Evolutionary conservation across 2,888 invertebrate genomes (phyloP).

Genomic region (Brachypalpus laphriformis): DNA sequence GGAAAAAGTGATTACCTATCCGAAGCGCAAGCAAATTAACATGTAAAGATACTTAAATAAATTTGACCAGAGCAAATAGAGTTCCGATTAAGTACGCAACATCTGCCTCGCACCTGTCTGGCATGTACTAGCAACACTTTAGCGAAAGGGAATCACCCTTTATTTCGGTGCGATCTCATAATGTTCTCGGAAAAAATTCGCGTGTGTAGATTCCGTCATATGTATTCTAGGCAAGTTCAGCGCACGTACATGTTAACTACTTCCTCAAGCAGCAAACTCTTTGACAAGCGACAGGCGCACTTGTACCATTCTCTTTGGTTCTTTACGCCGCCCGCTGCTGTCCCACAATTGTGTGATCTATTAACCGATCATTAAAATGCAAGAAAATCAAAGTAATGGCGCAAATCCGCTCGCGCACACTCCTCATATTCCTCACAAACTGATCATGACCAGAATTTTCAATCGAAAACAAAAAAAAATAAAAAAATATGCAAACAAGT

Average conservation of each 20-base stretch:
- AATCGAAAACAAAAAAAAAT: too few relatives aligned
- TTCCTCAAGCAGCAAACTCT: slow-evolving; percentile 48
- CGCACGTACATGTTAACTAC: slow-evolving; percentile 52
- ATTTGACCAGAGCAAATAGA: slow-evolving; percentile 10
- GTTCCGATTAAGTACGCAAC: neutral
- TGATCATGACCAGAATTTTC: slow-evolving; percentile 50
- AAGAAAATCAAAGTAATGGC: slow-evolving; percentile 55
- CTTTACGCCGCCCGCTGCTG: neutral
- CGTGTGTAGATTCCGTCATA: neutral
- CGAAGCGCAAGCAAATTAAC: slow-evolving; percentile 9
- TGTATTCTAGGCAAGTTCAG: slow-evolving; percentile 48
- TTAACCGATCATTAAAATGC: slow-evolving; percentile 41
- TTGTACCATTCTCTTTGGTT: neutral
- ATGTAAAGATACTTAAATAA: slow-evolving; percentile 1
- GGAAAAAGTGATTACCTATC: slow-evolving; percentile 42
- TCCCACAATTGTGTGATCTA: slow-evolving; percentile 40
- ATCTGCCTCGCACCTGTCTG: slow-evolving; percentile 54
- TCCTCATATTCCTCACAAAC: slow-evolving; percentile 4
- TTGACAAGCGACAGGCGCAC: slow-evolving; percentile 57
- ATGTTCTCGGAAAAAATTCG: slow-evolving; percentile 14
- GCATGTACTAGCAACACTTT: slow-evolving; percentile 31
- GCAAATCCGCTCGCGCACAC: slow-evolving; percentile 55
- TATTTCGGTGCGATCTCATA: slow-evolving; percentile 39
- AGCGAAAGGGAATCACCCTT: slow-evolving; percentile 45
- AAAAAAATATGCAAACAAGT: neutral